These are phyloP conservation scores for Drosophila picticornis DNA, from an alignment of 2,888 invertebrate species.

Conservation along the genomic window DNA sequence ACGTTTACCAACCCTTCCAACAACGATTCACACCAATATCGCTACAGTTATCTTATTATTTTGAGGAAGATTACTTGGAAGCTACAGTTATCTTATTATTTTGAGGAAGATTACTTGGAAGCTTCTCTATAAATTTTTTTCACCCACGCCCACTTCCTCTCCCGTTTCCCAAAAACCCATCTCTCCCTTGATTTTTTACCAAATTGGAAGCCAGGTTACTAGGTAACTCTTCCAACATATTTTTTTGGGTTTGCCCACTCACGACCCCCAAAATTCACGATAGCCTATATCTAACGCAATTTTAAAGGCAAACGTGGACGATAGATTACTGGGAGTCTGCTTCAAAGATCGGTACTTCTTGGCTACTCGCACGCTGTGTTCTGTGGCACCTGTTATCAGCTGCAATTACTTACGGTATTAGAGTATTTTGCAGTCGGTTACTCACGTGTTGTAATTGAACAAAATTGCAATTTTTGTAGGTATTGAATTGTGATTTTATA, in stretches of 20 bases:
- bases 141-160: too few relatives aligned
- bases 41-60: too few relatives aligned
- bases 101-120: neutral
- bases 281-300: neutral
- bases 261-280: too few relatives aligned
- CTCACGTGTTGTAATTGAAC: neutral
- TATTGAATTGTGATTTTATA: slow-evolving; percentile 7
- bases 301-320: neutral
- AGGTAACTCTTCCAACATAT: accelerated
- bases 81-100: too few relatives aligned
- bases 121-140: too few relatives aligned
- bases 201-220: neutral
- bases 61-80: neutral
- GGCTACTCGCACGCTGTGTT: neutral
- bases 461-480: neutral
- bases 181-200: too few relatives aligned
- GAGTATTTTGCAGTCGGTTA: neutral
- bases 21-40: neutral
- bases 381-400: accelerated
- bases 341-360: neutral
- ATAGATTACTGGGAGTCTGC: neutral
- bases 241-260: too few relatives aligned
- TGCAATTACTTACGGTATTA: neutral
- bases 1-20: neutral
- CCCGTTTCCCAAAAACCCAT: too few relatives aligned